Conservation (phyloP, 2,797 vertebrate species). For the Chelidonichthys spinosus region DNA sequence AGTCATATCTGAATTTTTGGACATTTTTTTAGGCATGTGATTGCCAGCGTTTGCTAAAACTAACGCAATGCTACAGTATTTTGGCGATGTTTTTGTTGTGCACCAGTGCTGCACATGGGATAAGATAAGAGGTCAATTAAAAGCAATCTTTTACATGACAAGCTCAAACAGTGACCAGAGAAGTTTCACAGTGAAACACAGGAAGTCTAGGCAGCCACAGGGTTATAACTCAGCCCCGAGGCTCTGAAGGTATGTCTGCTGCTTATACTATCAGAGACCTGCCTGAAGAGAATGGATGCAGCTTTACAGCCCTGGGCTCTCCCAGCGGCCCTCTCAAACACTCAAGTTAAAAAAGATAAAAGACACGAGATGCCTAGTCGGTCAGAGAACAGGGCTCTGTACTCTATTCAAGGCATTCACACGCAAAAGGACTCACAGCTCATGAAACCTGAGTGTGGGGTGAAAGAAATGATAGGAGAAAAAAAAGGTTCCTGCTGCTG, state of each 20-base stretch:
- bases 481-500: slow-evolving; percentile 18
- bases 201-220: slow-evolving; percentile 73
- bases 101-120: not conserved
- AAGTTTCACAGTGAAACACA: slow-evolving; percentile 59
- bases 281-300: slow-evolving; percentile 70
- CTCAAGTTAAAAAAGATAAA: slow-evolving; percentile 80
- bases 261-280: slow-evolving; percentile 67
- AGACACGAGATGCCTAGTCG: slow-evolving; percentile 73
- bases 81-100: not conserved
- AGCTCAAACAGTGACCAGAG: slow-evolving; percentile 54
- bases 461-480: slow-evolving; percentile 26
- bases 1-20: slow-evolving; percentile 12
- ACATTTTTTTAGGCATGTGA: slow-evolving; percentile 9
- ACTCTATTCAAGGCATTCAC: slow-evolving; percentile 56
- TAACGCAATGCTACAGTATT: slow-evolving; percentile 7
- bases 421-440: slow-evolving; percentile 59
- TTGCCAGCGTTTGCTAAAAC: not conserved
- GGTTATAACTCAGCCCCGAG: slow-evolving; percentile 77
- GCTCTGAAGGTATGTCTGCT: slow-evolving; percentile 66
- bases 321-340: slow-evolving; percentile 79
- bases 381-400: slow-evolving; percentile 60
- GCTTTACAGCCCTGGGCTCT: slow-evolving; percentile 72
- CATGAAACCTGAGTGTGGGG: slow-evolving; percentile 61
- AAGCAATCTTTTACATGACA: slow-evolving; percentile 46
- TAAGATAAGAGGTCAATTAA: slow-evolving; percentile 48